These are phyloP conservation scores for Spilogale gracilis DNA, from an alignment of 2,113 vertebrate species.

Conservation along the genomic window DNA sequence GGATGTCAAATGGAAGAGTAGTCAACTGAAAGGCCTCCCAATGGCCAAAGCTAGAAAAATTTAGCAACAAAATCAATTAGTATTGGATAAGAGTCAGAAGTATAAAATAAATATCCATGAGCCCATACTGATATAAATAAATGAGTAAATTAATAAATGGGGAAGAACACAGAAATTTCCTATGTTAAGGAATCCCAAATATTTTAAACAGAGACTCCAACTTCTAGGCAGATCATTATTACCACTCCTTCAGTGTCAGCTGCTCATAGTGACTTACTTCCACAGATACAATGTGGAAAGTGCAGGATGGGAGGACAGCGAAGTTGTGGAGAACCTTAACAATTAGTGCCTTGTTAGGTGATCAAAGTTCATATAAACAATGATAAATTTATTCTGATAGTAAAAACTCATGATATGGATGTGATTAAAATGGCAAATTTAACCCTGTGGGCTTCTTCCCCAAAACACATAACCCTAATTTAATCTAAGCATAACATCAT, in stretches of 20 bases:
- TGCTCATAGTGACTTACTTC: neutral
- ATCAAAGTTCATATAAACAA: too few species aligned
- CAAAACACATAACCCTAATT: neutral
- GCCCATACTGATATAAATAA: neutral
- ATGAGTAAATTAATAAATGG: neutral
- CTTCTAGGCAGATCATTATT: neutral
- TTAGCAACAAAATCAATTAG: neutral
- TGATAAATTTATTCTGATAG: too few species aligned
- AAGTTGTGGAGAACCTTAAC: too few species aligned
- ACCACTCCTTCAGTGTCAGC: too few species aligned
- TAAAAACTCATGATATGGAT: too few species aligned
- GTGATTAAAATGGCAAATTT: too few species aligned
- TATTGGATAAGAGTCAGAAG: neutral
- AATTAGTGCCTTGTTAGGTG: too few species aligned
- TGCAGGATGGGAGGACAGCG: neutral
- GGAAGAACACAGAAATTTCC: neutral
- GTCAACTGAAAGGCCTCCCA: neutral
- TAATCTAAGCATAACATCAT: neutral
- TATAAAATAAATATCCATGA: neutral
- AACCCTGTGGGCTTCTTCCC: too few species aligned
- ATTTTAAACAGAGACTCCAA: neutral
- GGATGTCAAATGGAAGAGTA: neutral
- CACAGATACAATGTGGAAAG: neutral
- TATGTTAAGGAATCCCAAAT: neutral
- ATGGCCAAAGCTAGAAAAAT: neutral